A percentile compares a stretch with the other conserved stretches of the same genome.
phyloP scores from a whole-genome alignment of 2,113 vertebrate genomes.

The Elephas maximus region DNA sequence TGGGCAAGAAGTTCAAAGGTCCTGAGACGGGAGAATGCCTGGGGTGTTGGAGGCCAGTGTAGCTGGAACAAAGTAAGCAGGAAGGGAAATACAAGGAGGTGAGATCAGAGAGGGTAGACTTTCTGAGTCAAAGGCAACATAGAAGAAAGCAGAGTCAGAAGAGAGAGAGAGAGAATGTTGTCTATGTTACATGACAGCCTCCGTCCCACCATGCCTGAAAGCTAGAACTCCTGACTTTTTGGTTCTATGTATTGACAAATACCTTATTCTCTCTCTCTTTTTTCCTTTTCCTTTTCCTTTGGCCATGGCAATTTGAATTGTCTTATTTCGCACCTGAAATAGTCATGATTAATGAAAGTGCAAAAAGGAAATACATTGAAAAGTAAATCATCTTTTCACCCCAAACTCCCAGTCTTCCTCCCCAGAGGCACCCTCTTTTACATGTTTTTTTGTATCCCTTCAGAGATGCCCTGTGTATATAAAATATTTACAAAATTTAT shows the following conservation, averaged over 20 bases:
- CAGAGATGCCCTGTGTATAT: background rate
- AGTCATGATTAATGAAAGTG: background rate
- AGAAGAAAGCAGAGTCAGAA: background rate
- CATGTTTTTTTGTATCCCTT: background rate
- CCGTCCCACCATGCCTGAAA: background rate
- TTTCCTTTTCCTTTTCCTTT: too few species aligned
- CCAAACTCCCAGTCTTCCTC: background rate
- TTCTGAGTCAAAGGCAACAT: too few species aligned
- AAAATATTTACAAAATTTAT: too few species aligned
- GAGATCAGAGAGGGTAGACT: too few species aligned
- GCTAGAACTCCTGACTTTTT: background rate
- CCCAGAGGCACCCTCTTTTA: too few species aligned
- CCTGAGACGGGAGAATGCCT: too few species aligned
- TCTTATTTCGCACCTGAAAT: background rate
- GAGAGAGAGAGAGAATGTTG: background rate
- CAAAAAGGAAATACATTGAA: background rate
- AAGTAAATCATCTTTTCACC: background rate
- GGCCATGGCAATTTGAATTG: background rate
- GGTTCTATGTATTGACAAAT: background rate
- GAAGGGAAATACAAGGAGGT: too few species aligned
- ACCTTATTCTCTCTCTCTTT: too few species aligned
- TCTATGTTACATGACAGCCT: background rate
- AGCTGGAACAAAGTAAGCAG: too few species aligned
- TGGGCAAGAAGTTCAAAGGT: too few species aligned
- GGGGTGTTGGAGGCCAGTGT: too few species aligned